These are phyloP conservation scores for Sebastes steindachneri DNA, from an alignment of 2,797 vertebrate genomes.

Conservation along the genomic window DNA sequence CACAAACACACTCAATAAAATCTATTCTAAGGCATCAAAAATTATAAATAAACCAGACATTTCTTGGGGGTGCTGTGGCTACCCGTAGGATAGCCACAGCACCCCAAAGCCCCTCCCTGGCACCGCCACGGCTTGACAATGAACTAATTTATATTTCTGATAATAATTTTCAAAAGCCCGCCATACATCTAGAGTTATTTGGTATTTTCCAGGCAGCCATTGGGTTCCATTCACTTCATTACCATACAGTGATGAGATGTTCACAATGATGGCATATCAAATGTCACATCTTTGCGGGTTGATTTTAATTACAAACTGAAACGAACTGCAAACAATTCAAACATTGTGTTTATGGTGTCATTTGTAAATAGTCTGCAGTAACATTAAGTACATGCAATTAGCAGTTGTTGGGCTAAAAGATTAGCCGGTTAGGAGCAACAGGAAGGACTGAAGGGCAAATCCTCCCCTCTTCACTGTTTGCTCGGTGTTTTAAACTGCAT, in stretches of 20 bases:
- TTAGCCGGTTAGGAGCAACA: neutral
- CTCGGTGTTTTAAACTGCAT: neutral
- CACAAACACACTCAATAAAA: too few relatives aligned
- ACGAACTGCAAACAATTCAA: neutral
- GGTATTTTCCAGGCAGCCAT: neutral
- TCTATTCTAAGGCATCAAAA: too few relatives aligned
- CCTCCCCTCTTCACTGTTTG: neutral
- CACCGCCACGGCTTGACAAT: too few relatives aligned
- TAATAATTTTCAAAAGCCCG: neutral
- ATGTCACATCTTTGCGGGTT: neutral
- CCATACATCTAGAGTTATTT: neutral
- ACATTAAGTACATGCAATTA: neutral
- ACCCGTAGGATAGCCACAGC: too few relatives aligned
- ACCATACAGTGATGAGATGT: neutral
- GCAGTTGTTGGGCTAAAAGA: neutral
- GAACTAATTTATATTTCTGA: neutral
- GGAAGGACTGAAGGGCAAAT: neutral
- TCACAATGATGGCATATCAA: neutral
- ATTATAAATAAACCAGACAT: too few relatives aligned
- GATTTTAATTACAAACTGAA: neutral
- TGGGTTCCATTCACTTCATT: neutral
- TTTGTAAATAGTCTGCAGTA: neutral
- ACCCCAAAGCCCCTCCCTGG: too few relatives aligned
- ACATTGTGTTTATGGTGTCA: neutral
- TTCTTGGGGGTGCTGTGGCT: too few relatives aligned